phyloP scores from a whole-genome alignment of 1,140 invertebrate genomes.

The Drosophila bocqueti region DNA sequence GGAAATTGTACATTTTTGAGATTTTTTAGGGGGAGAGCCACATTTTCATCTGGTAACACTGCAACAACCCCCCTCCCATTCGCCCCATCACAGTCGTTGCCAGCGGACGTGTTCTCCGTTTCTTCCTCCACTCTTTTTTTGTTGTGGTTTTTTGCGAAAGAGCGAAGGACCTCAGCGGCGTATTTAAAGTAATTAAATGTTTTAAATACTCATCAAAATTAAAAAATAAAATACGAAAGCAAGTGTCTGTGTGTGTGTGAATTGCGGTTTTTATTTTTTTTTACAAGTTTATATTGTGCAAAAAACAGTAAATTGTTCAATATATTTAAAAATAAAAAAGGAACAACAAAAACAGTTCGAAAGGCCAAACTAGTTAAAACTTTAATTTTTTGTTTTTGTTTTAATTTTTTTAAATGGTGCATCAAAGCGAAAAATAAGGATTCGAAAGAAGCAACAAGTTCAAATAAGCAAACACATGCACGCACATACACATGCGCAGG shows the following conservation, averaged over 20 bases:
- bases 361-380: neutral
- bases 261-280: neutral
- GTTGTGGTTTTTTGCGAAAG: constrained; percentile 32
- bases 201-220: neutral
- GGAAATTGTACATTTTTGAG: no score
- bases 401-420: constrained; percentile 4
- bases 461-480: constrained; percentile 31
- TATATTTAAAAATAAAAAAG: no score
- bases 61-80: neutral
- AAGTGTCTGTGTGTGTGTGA: constrained; percentile 15
- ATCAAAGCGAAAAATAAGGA: neutral
- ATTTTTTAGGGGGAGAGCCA: no score
- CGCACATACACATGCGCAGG: constrained; percentile 11
- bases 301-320: constrained; percentile 11
- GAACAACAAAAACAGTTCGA: neutral
- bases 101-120: constrained; percentile 4
- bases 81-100: neutral
- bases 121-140: constrained; percentile 9
- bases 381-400: neutral
- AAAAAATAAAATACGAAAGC: neutral
- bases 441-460: constrained; percentile 11
- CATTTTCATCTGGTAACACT: no score
- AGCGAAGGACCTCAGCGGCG: constrained; percentile 35
- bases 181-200: constrained; percentile 23
- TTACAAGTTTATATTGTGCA: constrained; percentile 10